These are phyloP conservation scores for Conomelus anceps DNA, from an alignment of 2,888 invertebrate genomes.

Conservation along the genomic window DNA sequence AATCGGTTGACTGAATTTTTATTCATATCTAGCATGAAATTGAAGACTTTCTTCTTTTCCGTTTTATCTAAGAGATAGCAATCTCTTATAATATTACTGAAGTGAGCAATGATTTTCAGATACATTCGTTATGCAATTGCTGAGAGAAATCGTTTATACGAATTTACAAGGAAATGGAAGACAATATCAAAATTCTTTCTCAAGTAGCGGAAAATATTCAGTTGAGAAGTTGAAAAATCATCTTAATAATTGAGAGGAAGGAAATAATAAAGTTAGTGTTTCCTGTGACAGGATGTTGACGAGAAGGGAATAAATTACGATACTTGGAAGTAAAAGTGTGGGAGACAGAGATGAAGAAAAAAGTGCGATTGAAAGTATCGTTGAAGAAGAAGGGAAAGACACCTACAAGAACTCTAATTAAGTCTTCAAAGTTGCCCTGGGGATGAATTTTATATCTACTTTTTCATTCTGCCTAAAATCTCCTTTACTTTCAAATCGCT, in stretches of 20 bases:
- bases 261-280: constrained; percentile 23
- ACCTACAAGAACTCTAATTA: neutral
- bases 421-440: neutral
- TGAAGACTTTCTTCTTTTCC: too few species aligned
- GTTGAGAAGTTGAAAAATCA: constrained; percentile 21
- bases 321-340: neutral
- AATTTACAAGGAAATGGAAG: neutral
- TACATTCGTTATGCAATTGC: too few species aligned
- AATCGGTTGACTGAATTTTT: too few species aligned
- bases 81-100: too few species aligned
- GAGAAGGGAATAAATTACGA: constrained; percentile 20
- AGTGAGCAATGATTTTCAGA: too few species aligned
- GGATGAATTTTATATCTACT: neutral
- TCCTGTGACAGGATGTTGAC: constrained; percentile 24
- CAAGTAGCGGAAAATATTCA: neutral
- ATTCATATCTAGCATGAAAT: too few species aligned
- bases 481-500: neutral
- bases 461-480: neutral
- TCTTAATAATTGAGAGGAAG: constrained; percentile 27
- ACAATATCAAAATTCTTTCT: neutral
- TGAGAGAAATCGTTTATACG: neutral
- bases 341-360: neutral
- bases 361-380: neutral
- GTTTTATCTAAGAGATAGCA: too few species aligned
- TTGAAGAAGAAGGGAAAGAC: neutral